phyloP scores from a whole-genome alignment of 2,113 vertebrate genomes.

The Platysteira castanea region DNA sequence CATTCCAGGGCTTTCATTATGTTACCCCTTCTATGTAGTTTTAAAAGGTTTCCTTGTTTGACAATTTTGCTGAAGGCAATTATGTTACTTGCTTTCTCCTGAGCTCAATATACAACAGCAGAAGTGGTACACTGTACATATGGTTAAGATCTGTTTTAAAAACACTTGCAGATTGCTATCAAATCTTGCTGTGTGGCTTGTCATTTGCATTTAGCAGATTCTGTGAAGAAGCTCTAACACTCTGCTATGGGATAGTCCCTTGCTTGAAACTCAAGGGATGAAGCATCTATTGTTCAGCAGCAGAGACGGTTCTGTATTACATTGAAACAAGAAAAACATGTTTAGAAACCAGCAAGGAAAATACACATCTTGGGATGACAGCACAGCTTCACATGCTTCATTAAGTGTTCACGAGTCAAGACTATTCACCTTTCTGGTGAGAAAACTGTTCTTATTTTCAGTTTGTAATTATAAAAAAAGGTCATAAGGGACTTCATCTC shows the following conservation, averaged over 20 bases:
- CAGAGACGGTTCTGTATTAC: not conserved
- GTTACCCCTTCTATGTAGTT: not conserved
- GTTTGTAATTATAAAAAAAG: not conserved
- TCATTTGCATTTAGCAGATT: not conserved
- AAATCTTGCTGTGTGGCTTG: not conserved
- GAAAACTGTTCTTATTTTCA: not conserved
- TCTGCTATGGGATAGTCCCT: not conserved
- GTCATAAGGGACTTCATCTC: not conserved
- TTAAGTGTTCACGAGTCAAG: not conserved
- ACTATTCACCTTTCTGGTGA: not conserved
- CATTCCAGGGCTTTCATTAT: not conserved
- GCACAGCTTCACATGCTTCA: not conserved
- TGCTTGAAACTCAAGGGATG: not conserved
- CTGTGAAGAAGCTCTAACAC: not conserved
- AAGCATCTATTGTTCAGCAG: not conserved
- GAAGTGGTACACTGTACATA: not conserved
- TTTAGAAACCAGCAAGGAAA: not conserved
- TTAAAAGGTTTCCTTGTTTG: slow-evolving; percentile 27
- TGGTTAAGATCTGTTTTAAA: not conserved
- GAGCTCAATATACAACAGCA: not conserved
- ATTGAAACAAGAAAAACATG: not conserved
- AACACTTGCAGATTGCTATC: not conserved
- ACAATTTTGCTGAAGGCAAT: slow-evolving; percentile 43
- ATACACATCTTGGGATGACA: not conserved
- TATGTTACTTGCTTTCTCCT: slow-evolving; percentile 17